Base-by-base conservation (phyloP, 1,140 invertebrate species). In the Dufourea novaeangliae region DNA sequence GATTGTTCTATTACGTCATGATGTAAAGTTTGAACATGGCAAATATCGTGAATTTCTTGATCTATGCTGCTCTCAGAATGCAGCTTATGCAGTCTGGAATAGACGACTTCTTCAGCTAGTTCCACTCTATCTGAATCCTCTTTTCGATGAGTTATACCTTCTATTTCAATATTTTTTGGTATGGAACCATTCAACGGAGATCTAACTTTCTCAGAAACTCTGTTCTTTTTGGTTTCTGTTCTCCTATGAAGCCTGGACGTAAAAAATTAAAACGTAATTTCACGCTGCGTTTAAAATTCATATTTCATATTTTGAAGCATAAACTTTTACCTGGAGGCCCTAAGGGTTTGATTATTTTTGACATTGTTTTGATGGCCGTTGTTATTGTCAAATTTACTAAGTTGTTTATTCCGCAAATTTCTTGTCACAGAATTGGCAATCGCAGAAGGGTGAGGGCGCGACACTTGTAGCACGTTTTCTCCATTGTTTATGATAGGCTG, bases 321-420 rank as follows among this genome's bases (percentile, higher is more conserved):
- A 71, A 27, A 39, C 73, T 29, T 5, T 82, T 85, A 91, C 90
- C 90, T 91, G 77, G 92, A 92, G 70, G 91, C 86, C 80, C 91
- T 89, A 66, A 93, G 83, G 70, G 90, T 90, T 59, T 91, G 91
- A 79, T 87, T 88, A 83, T 87, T 89, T 85, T 92, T 93, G 37
- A 87, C 77, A 61, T 85, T 87, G 37, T 52, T 80, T 22, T 78
- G 82, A 63, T 86, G 81, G 29, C 72, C 69, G 11, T 83, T 84
- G 44, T 73, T 85, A 66, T 79, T 80, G 50, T 79, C 83, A 50
- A 81, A 85, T 80, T 88, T 75, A 84, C 71, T 82, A 25, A 82
- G 32, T 25, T 91, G 91, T 84, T 93, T 93, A 69, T 93, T 93
- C 59, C 92, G 86, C 4, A 93, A 82, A 78, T 88, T 93, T 83